Percentiles rank a stretch among this genome's conserved stretches.
Conservation (phyloP, 1,140 invertebrate species). For the Drosophila repletoides region DNA sequence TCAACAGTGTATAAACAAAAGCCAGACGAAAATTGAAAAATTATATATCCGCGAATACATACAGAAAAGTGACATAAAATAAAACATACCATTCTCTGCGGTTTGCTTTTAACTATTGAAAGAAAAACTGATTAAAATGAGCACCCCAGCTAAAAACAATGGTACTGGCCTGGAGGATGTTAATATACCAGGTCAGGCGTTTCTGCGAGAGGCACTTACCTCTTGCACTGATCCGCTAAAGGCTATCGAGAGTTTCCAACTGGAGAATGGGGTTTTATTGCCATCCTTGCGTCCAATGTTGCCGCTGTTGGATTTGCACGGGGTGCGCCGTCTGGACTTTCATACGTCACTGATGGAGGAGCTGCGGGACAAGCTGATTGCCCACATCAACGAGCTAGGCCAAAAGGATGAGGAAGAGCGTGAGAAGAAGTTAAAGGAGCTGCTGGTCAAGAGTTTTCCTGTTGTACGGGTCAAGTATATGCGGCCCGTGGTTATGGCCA, state of each 20-base stretch:
- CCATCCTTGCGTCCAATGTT: slow-evolving; percentile 96
- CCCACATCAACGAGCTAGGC: slow-evolving; percentile 95
- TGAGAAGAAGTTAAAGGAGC: slow-evolving; percentile 94
- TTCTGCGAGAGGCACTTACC: slow-evolving; percentile 94
- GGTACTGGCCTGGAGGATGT: slow-evolving; percentile 90
- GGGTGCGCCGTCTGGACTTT: slow-evolving; percentile 95
- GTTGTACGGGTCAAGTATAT: slow-evolving; percentile 95
- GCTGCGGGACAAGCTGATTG: slow-evolving; percentile 93
- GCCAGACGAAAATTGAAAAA: too few relatives aligned
- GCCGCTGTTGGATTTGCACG: slow-evolving; percentile 96
- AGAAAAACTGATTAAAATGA: slow-evolving; percentile 37
- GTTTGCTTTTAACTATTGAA: not conserved
- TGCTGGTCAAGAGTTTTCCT: slow-evolving; percentile 97
- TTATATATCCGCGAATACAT: too few relatives aligned
- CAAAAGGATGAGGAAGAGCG: slow-evolving; percentile 89
- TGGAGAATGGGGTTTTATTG: slow-evolving; percentile 96
- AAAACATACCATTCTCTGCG: not conserved
- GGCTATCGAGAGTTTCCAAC: slow-evolving; percentile 98
- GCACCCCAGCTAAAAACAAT: slow-evolving; percentile 70
- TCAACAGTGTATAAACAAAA: too few relatives aligned
- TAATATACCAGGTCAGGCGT: slow-evolving; percentile 95
- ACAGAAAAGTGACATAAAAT: too few relatives aligned
- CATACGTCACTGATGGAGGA: slow-evolving; percentile 97
- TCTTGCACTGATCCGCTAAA: slow-evolving; percentile 97
- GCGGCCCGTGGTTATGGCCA: slow-evolving; percentile 96